Evolutionary conservation across 2,797 vertebrate species (phyloP), one percentile per base, ranked within the genome.

Genomic region (Gymnoscopelus braueri): DNA sequence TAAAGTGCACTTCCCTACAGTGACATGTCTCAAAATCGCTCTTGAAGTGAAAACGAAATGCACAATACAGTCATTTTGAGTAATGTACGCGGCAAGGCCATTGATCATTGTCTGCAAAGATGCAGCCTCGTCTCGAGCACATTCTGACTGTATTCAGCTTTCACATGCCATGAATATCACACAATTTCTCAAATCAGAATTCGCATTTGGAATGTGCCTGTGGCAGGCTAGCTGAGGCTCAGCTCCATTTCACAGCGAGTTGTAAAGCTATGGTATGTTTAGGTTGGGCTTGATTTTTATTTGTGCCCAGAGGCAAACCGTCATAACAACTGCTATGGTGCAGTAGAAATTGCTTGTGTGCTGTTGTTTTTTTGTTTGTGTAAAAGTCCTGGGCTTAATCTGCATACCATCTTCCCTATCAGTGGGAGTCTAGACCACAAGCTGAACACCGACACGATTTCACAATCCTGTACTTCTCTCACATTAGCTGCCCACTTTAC

Each of bases 371-470:
- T 59, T 24, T 5, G 1, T 19, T 51, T 51, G 62, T 67, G 65
- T 59, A 5, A 56, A 39, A 72, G 67, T 32, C 14, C 11, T 48
- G 5, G 19, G 60, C 67, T 79, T 81, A 51, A 77, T 83, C 72
- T 86, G 59, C 74, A 78, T 78, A 76, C 47, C 80, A 77, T 75
- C 82, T 84, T 84, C 15, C 7, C 68, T 77, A 79, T 82, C 79
- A 50, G 44, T 48, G 61, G 75, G 53, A 15, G 35, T 63, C 60
- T 74, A 24, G 24, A 57, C 58, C 54, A 19, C 29, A 2, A 26
- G 39, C 68, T 24, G 26, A 72, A 65, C 32, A 7, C 51, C 60
- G 48, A 7, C 35, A 72, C 50, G 47, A 55, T 71, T 54, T 78
- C 23, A 59, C 49, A 55, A 50, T 47, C 59, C 13, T 29, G 7